Percentiles rank a stretch among this genome's conserved stretches.
phyloP scores from a whole-genome alignment of 1,140 invertebrate genomes.

The Euglossa dilemma region DNA sequence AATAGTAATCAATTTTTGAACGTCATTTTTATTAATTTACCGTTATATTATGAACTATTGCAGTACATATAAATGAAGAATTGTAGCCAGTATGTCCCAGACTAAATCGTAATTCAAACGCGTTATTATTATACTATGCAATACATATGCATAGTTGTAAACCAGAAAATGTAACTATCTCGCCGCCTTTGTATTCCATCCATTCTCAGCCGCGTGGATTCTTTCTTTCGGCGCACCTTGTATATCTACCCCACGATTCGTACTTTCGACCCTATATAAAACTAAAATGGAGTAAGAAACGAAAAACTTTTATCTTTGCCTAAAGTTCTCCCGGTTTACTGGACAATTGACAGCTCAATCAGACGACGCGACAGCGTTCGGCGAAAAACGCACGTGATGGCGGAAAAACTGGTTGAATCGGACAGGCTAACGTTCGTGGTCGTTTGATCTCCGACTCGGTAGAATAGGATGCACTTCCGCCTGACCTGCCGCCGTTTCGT shows the following conservation, averaged over 20 bases:
- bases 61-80: too few relatives aligned
- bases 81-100: too few relatives aligned
- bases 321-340: neutral
- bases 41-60: too few relatives aligned
- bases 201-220: too few relatives aligned
- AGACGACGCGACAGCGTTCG: neutral
- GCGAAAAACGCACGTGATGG: neutral
- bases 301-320: neutral
- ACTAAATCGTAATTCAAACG: too few relatives aligned
- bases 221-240: too few relatives aligned
- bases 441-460: slow-evolving; percentile 4
- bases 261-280: neutral
- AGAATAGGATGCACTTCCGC: neutral
- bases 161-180: too few relatives aligned
- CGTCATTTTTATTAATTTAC: too few relatives aligned
- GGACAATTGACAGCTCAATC: slow-evolving; percentile 5
- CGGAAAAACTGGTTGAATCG: neutral
- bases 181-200: too few relatives aligned
- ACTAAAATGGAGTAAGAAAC: neutral
- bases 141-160: too few relatives aligned
- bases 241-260: neutral
- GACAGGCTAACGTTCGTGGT: neutral
- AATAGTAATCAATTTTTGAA: too few relatives aligned
- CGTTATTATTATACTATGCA: too few relatives aligned
- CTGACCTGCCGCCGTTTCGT: neutral